phyloP scores from a whole-genome alignment of 2,888 invertebrate genomes.

The Pandemis corylana region DNA sequence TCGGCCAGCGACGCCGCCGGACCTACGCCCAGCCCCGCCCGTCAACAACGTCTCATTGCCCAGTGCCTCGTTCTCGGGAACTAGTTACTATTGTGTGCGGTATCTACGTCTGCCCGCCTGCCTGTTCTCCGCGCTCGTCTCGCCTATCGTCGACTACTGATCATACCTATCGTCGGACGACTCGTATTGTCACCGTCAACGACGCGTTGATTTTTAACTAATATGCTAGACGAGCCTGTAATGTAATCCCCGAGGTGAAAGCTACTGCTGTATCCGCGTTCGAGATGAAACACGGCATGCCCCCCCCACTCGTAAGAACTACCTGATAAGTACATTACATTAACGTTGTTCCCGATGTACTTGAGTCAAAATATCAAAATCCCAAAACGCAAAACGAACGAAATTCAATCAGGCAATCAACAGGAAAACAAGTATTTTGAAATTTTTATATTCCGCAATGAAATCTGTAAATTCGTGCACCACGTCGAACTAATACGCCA shows the following conservation, averaged over 20 bases:
- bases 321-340: too few species aligned
- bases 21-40: slow-evolving; percentile 66
- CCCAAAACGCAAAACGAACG: too few species aligned
- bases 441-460: too few species aligned
- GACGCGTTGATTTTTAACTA: neutral
- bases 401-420: too few species aligned
- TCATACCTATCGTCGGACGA: too few species aligned
- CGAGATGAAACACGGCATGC: neutral
- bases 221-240: neutral
- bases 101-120: neutral
- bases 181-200: neutral
- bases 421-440: too few species aligned
- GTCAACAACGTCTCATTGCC: neutral
- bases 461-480: neutral
- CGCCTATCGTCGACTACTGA: neutral
- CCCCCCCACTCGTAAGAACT: too few species aligned
- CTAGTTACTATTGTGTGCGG: neutral
- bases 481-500: neutral
- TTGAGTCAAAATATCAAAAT: too few species aligned
- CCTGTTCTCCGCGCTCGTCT: neutral
- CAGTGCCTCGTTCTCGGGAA: neutral
- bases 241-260: neutral
- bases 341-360: too few species aligned
- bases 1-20: slow-evolving; percentile 93
- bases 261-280: neutral